Base-by-base conservation (phyloP, 2,797 vertebrate genomes). In the Hipposideros larvatus region DNA sequence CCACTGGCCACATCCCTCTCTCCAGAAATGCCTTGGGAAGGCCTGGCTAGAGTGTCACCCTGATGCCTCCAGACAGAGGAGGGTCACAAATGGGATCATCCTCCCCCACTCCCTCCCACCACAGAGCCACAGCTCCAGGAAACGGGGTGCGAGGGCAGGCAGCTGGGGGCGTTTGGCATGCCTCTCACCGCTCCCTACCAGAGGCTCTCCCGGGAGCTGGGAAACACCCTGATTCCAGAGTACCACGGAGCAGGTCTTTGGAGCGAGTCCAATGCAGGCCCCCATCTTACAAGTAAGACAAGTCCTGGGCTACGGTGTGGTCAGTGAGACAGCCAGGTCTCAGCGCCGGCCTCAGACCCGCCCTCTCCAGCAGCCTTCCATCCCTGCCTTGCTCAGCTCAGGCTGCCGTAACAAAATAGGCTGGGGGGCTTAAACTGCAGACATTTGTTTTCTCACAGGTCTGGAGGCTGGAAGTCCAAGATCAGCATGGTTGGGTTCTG, bases 91-190 rank as follows among this genome's bases (percentile, higher is more conserved):
- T 15, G 7, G 74, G 31, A 66, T 28, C 15, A 24, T 7, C 37
- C 37, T 48, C 53, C 18, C 43, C n/a, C 31, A 22, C 10, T 7
- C 46, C 26, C 7, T 19, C 55, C 8, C 4, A 1, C 16, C 26
- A 8, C 48, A n/a, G 2, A 79, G 16, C 46, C 46, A n/a, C 70
- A 19, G 73, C 31, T 48, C 28, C 53, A 11, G 59, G 43, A 77
- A 43, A 1, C 0, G 4, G 24, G 13, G n/a, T 5, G 5, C 11
- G 14, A n/a, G 2, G 19, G 11, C 14, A 46, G 75, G 19, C 31
- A 22, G n/a, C 2, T 0, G 2, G 48, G 48, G 2, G 31, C 66
- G 66, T 2, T 19, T 11, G 5, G 34, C 7, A 11, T 2, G 0
- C 28, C 28, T 48, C 21, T 59, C 37, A 21, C 68, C 1, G 2